Evolutionary conservation across 1,140 invertebrate genomes (phyloP), one percentile per base, ranked within the genome.

Genomic region (Ceratosolen solmsi): DNA sequence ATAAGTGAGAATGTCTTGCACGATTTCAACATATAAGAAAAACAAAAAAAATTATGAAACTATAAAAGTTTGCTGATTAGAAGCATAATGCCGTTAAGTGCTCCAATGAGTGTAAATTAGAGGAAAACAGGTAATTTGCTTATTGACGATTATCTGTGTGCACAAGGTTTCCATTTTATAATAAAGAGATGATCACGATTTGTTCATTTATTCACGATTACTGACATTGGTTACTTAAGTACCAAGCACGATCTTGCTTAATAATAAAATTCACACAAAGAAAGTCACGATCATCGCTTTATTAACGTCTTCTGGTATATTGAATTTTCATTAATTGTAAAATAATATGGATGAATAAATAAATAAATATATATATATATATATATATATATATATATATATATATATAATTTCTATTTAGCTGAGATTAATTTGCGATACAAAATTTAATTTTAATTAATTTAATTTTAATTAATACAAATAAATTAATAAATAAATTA

Each of bases 81-180:
- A 27, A 3, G 27, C 41, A 46, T 30, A 51, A 5, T 22, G 13
- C 75, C n/a, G 20, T 65, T 25, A 49, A 77, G 51, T 41, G 41
- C 36, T 74, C 72, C 49, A 56, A 36, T 49, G 41, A 65, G 0
- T 33, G 60, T 63, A 27, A 58, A 63, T 63, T 49, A 38, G 0
- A 63, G 38, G 65, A 27, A 77, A 65, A 65, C 58, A 68, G 60
- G 58, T 60, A 63, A 77, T 77, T 77, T 65, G 41, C 51, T 77
- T 60, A 77, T 77, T 77, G 60, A 65, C 58, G 54, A 13, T 38
- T 58, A 63, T 46, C 74, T 27, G n/a, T 36, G 74, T n/a, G n/a
- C n/a, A n/a, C 74, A 76, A 77, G 60, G 58, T 65, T 13, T 46
- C 41, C 41, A 65, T 41, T 46, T 49, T 38, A 51, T 77, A 77